A percentile compares a stretch with the other conserved stretches of the same genome.
phyloP scores from a whole-genome alignment of 2,888 invertebrate species.

The Calameuta filiformis region DNA sequence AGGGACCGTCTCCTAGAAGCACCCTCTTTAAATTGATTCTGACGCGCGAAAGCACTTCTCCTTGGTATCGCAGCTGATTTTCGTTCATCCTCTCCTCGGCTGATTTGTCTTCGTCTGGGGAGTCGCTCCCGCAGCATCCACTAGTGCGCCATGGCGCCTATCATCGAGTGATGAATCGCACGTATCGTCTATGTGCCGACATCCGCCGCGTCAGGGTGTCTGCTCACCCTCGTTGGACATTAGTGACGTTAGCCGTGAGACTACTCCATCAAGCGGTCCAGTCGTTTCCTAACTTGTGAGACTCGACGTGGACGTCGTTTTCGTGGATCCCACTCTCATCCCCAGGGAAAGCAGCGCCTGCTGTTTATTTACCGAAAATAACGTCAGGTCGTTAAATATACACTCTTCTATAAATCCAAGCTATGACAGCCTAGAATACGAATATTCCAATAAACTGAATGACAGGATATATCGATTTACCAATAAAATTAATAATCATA shows the following conservation, averaged over 20 bases:
- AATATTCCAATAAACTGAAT: background rate
- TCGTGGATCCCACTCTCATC: background rate
- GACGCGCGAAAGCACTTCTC: conserved; percentile 16
- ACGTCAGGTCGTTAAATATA: background rate
- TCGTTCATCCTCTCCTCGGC: conserved; percentile 20
- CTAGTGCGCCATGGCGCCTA: conserved; percentile 11
- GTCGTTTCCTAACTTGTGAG: background rate
- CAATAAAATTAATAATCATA: conserved; percentile 32
- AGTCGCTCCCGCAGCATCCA: conserved; percentile 35
- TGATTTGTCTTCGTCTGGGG: conserved; percentile 49
- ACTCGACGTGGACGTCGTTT: conserved; percentile 1
- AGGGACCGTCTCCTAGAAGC: background rate
- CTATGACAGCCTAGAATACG: background rate
- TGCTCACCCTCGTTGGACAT: conserved; percentile 46
- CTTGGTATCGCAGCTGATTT: background rate
- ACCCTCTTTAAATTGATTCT: conserved; percentile 13
- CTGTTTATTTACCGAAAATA: background rate
- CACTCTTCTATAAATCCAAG: background rate
- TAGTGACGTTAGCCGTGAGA: conserved; percentile 48
- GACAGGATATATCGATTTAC: conserved; percentile 27
- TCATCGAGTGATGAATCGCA: conserved; percentile 47
- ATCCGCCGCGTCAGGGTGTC: conserved; percentile 42
- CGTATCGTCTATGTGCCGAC: conserved; percentile 35
- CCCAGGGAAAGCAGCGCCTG: background rate
- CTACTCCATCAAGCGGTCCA: conserved; percentile 49